Base-by-base conservation (phyloP, 2,113 vertebrate genomes). In the Eonycteris spelaea region DNA sequence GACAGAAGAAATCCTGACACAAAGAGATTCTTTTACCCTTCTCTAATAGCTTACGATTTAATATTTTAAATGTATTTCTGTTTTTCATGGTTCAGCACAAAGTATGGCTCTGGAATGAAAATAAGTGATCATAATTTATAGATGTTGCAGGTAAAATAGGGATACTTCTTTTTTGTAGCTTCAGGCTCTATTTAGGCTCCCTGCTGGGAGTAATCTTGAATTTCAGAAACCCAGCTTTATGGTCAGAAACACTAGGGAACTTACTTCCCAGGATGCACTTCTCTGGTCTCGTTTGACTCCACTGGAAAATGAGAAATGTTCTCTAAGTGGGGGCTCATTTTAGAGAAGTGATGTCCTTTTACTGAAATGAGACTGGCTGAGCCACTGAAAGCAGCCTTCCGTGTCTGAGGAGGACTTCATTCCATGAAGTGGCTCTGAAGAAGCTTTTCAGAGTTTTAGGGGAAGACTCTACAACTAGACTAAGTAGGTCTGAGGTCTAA, bases 111-210 rank as follows among this genome's bases (percentile, higher is more conserved):
- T 65, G 71, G 91, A 88, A 95, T 82, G 95, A 95, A 97, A 97
- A 97, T 94, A 95, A 97, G 61, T 83, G 93, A 94, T 95, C 88
- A 88, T 22, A 67, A 85, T 97, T 94, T 96, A 95, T 45, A 87
- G 85, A 94, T 35, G 30, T 78, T 6, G 3, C 45, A 87, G 91
- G 70, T 91, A 82, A 94, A 96, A 97, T 12, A 68, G 35, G 38
- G 74, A n/a, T 9, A 45, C 45, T 82, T 57, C 2, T 79, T 82
- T 88, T 38, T 68, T 26, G 11, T 65, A 92, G 68, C 26, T 91
- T 68, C 7, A 38, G 38, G 43, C 5, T 91, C 8, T 35, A 38
- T 43, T 87, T 83, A 91, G 88, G 45, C 45, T 89, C 24, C 82
- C 92, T 71, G 55, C 73, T 89, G 82, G 79, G 77, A 61, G 79